Percentiles rank a stretch among this genome's conserved stretches.
These are phyloP conservation scores for Apomyelois bistriatella DNA, from an alignment of 2,888 invertebrate species.

Conservation along the genomic window DNA sequence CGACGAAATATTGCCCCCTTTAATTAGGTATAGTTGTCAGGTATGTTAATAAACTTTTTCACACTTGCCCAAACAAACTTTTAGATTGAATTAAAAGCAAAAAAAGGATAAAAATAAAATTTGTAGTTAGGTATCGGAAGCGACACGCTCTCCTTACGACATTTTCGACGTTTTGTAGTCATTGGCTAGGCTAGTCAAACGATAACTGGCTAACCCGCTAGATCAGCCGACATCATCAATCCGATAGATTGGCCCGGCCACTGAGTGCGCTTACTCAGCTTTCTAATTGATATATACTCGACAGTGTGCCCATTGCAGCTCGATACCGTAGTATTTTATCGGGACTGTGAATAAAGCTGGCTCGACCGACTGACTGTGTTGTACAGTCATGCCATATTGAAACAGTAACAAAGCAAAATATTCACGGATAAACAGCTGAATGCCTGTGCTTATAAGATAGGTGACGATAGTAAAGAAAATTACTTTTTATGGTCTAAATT, in stretches of 20 bases:
- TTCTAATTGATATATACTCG: constrained; percentile 15
- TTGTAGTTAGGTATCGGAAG: too few species aligned
- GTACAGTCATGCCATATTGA: neutral
- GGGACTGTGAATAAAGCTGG: neutral
- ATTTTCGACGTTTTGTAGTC: neutral
- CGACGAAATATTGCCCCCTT: too few species aligned
- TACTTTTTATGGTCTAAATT: too few species aligned
- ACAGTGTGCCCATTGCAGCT: constrained; percentile 4
- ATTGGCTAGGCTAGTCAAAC: constrained; percentile 1
- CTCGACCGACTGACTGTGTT: neutral
- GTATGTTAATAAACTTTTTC: too few species aligned
- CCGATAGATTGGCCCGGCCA: constrained; percentile 9
- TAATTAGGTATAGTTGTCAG: too few species aligned
- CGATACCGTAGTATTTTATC: neutral
- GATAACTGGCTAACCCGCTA: constrained; percentile 6
- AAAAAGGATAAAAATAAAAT: too few species aligned
- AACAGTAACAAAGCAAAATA: too few species aligned
- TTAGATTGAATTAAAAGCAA: too few species aligned
- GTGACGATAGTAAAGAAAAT: too few species aligned
- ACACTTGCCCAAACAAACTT: too few species aligned
- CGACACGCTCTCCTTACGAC: neutral
- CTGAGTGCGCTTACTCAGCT: constrained; percentile 12
- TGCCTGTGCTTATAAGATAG: too few species aligned
- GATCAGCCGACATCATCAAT: constrained; percentile 12
- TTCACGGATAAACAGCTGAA: too few species aligned